Evolutionary conservation across 2,888 invertebrate species (phyloP).

Genomic region (Beris chalybata): DNA sequence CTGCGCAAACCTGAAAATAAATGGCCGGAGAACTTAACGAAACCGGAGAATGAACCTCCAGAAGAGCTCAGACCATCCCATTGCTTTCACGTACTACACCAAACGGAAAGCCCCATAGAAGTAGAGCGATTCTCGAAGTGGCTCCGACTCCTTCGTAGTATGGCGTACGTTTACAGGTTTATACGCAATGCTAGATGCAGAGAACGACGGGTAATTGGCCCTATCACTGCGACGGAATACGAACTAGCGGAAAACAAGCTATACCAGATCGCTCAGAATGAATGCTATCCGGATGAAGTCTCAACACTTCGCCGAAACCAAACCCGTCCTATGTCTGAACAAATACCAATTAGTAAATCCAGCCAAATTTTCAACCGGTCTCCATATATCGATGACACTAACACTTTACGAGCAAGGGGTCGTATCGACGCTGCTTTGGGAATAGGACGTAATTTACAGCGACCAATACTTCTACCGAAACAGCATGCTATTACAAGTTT

Average conservation of each 20-base stretch:
- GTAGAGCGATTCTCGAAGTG: neutral
- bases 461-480: conserved; percentile 3
- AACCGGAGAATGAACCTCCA: neutral
- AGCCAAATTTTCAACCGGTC: neutral
- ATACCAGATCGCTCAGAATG: neutral
- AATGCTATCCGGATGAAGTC: neutral
- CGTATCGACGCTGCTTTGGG: neutral
- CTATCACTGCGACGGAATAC: neutral
- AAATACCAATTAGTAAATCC: neutral
- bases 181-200: neutral
- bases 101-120: neutral
- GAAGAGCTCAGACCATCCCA: neutral
- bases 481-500: neutral
- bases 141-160: neutral
- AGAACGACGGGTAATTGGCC: neutral
- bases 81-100: neutral
- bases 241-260: neutral
- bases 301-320: neutral
- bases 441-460: neutral
- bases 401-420: neutral
- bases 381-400: conserved; percentile 7
- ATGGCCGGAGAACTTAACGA: neutral
- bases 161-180: conserved; percentile 1
- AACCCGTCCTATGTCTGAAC: neutral
- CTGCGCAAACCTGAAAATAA: neutral